These are phyloP conservation scores for Drosophila burlai DNA, from an alignment of 1,140 invertebrate species.

Conservation along the genomic window DNA sequence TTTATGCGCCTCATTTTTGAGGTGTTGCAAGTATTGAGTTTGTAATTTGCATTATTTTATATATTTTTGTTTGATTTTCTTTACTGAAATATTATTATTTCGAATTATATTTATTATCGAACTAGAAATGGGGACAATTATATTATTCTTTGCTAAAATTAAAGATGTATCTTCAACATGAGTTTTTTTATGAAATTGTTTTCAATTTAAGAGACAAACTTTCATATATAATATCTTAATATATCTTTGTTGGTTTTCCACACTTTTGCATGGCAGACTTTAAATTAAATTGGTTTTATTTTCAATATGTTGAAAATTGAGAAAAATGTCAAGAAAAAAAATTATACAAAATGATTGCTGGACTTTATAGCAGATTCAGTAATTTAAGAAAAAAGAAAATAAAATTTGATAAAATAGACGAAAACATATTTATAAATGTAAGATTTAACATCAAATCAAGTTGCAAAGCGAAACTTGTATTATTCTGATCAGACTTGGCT, in stretches of 20 bases:
- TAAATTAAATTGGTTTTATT: not conserved
- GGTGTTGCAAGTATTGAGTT: no score
- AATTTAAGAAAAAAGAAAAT: not conserved
- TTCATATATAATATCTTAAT: not conserved
- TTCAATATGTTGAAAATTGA: not conserved
- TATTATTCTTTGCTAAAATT: no score
- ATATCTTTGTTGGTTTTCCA: not conserved
- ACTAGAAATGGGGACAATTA: no score
- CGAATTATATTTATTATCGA: no score
- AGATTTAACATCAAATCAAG: not conserved
- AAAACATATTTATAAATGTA: not conserved
- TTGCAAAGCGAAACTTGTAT: not conserved
- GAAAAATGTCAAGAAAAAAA: not conserved
- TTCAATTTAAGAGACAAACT: not conserved
- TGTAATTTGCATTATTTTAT: no score
- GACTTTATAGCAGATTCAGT: no score
- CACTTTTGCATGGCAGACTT: not conserved
- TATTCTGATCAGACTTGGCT: not conserved
- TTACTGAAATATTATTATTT: no score
- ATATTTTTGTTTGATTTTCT: no score
- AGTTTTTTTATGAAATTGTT: not conserved
- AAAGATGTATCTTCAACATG: no score
- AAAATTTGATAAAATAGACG: not conserved
- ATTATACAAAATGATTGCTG: no score
- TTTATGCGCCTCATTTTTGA: no score